These are phyloP conservation scores for Lordiphosa fenestrarum DNA, from an alignment of 2,888 invertebrate species.

Conservation along the genomic window DNA sequence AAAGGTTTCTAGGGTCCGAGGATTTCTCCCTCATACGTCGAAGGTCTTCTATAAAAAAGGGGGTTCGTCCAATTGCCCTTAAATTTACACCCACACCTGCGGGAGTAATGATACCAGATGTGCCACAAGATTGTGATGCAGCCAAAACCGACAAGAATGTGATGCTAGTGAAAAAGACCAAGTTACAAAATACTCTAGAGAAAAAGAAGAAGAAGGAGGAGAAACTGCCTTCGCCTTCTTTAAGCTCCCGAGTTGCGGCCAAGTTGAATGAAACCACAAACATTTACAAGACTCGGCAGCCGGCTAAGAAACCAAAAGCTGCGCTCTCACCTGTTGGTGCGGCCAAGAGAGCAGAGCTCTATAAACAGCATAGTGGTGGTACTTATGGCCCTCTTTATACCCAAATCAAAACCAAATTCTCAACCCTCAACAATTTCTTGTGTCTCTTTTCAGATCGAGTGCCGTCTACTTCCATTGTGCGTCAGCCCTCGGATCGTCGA, in stretches of 20 bases:
- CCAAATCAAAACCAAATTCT: background rate
- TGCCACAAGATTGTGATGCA: conserved; percentile 52
- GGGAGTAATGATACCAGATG: conserved; percentile 52
- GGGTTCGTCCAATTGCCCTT: conserved; percentile 60
- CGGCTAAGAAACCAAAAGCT: too few relatives aligned
- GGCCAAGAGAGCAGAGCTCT: too few relatives aligned
- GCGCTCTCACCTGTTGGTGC: too few relatives aligned
- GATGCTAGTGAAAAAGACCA: conserved; percentile 61
- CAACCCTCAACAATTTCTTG: background rate
- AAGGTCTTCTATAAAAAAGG: conserved; percentile 21
- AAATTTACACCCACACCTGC: conserved; percentile 49
- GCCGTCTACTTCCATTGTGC: conserved; percentile 77
- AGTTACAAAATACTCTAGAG: background rate
- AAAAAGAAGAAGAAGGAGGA: background rate
- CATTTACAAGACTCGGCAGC: too few relatives aligned
- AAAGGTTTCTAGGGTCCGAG: conserved; percentile 69
- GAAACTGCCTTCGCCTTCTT: conserved; percentile 66
- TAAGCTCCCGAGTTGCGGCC: conserved; percentile 78
- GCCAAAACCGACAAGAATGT: conserved; percentile 66
- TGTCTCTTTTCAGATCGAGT: conserved; percentile 73
- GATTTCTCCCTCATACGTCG: conserved; percentile 65
- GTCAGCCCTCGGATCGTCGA: conserved; percentile 80
- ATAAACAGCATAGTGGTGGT: too few relatives aligned
- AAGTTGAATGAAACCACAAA: conserved; percentile 59
- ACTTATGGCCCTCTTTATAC: too few relatives aligned